Evolutionary conservation across 2,888 invertebrate genomes (phyloP), one percentile per base, ranked within the genome.

Genomic region (Euplexia lucipara): DNA sequence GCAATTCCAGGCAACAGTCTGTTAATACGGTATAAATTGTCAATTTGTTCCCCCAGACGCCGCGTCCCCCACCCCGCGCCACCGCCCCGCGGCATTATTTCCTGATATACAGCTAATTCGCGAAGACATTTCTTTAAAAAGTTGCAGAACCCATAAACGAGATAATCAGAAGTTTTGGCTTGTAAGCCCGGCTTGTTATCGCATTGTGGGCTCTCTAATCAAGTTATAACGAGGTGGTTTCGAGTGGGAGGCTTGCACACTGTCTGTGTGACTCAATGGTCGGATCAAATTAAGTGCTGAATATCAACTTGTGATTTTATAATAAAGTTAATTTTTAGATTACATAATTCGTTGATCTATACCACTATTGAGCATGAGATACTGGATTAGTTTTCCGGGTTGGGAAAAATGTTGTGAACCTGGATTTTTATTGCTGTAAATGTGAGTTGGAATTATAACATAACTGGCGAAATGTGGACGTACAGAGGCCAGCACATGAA

Each of bases 181-280:
- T 81, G 70, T 83, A 70, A 69, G 73, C 75, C 70, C 68, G 68
- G 70, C 83, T 86, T 83, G 84, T 85, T 87, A 87, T 90, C 86
- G 84, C 84, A 86, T 86, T 90, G 89, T 87, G 88, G 87, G 74
- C 81, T 81, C 84, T 86, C 86, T 90, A 91, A 91, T 91, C 90
- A 90, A 89, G 82, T 88, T 88, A 86, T 90, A 90, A 92, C 88
- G 88, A 91, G 88, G 83, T 85, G 82, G 82, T 83, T 79, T 71
- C 45, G 56, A 60, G 65, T 70, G 80, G 51, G 82, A 68, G 52
- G 75, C 58, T 22, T 80, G 61, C 67, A 84, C 81, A 86, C 69
- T 77, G 70, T 16, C 22, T 48, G 16, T 18, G 32, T 49, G 52
- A 56, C 45, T 45, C 37, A 45, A 53, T 78, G 69, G 62, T 52